Percentiles rank a stretch among this genome's conserved stretches.
phyloP scores from a whole-genome alignment of 2,113 vertebrate species.

The Dasyprocta punctata region DNA sequence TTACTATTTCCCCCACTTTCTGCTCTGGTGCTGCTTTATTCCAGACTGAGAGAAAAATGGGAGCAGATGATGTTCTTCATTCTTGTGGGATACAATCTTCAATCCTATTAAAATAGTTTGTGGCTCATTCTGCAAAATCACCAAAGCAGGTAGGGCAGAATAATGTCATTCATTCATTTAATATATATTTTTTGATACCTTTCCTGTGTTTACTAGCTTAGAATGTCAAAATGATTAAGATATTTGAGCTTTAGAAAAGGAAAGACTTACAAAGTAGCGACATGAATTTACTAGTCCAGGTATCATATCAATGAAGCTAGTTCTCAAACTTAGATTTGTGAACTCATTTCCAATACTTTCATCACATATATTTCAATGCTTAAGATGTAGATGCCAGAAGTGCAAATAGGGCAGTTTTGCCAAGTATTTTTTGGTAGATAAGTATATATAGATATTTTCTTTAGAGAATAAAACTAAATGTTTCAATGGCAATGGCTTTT shows the following conservation, averaged over 20 bases:
- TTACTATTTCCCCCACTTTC: not conserved
- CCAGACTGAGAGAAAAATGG: not conserved
- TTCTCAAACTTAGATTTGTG: not conserved
- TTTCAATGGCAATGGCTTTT: not conserved
- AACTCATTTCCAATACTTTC: not conserved
- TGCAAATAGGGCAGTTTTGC: not conserved
- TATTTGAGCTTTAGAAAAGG: not conserved
- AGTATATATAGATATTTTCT: not conserved
- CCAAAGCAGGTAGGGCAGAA: not conserved
- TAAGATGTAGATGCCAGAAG: not conserved
- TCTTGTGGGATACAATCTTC: not conserved
- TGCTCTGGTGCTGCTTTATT: not conserved
- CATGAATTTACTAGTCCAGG: not conserved
- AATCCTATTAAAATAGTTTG: not conserved
- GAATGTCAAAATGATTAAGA: not conserved
- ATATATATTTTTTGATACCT: not conserved
- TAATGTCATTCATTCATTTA: not conserved
- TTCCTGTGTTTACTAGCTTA: not conserved
- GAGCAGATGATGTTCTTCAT: not conserved
- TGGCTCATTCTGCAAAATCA: not conserved
- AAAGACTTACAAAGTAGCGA: not conserved
- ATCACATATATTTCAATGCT: not conserved
- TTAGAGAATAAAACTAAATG: not conserved
- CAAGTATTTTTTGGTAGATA: not conserved
- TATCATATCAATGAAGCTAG: not conserved